Evolutionary conservation across 2,113 vertebrate genomes (phyloP).

Genomic region (Rafetus swinhoei): DNA sequence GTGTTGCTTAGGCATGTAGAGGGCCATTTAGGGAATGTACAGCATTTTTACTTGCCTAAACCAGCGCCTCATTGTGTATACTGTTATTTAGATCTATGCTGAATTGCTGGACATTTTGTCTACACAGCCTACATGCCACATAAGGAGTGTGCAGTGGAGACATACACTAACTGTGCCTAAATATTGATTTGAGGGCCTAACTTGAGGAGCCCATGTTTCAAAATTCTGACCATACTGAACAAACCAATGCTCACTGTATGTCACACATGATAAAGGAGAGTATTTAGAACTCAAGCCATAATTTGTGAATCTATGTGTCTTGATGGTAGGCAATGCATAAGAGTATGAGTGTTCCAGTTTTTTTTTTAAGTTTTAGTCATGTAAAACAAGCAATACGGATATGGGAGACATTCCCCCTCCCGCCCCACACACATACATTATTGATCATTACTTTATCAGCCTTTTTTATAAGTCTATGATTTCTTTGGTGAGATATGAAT

Average conservation of each 20-base stretch:
- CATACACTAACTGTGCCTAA: not conserved
- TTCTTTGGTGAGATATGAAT: not conserved
- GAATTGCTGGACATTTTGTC: not conserved
- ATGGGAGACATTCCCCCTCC: not conserved
- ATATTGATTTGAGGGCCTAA: not conserved
- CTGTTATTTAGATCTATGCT: not conserved
- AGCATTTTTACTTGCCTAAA: not conserved
- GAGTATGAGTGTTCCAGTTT: not conserved
- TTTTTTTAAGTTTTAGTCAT: not conserved
- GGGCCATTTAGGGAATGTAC: not conserved
- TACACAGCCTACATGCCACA: not conserved
- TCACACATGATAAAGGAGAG: not conserved
- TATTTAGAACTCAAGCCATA: not conserved
- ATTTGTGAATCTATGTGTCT: not conserved
- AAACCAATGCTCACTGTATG: fast-evolving
- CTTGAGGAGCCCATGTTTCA: not conserved
- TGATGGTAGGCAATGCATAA: not conserved
- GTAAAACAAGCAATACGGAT: not conserved
- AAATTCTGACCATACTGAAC: not conserved
- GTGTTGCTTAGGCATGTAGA: not conserved
- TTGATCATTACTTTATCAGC: not conserved
- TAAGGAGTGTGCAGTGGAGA: not conserved
- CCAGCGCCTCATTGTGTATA: not conserved
- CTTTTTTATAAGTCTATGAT: not conserved
- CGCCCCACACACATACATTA: not conserved